Evolutionary conservation across 2,888 invertebrate genomes (phyloP).

Genomic region (Chrysolina americana): DNA sequence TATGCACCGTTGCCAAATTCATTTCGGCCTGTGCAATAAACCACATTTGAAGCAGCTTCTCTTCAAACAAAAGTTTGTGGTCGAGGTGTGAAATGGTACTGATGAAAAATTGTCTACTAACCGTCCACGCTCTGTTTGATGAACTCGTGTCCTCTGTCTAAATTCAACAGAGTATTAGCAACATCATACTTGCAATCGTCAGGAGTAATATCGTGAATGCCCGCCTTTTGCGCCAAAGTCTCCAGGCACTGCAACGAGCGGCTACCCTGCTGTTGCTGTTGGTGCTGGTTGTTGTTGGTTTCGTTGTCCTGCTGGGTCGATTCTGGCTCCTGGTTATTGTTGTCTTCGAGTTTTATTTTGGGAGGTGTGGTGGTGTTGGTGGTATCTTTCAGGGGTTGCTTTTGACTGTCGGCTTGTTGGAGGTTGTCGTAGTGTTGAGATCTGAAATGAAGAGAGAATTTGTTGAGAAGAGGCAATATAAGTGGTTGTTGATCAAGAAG

Average conservation of each 20-base stretch:
- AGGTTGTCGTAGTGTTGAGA: conserved; percentile 76
- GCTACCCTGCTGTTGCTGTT: conserved; percentile 54
- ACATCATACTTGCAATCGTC: conserved; percentile 82
- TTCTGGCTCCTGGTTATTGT: conserved; percentile 63
- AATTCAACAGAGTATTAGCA: conserved; percentile 76
- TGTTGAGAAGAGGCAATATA: neutral
- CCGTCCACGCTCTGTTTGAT: conserved; percentile 57
- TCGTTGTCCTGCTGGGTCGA: conserved; percentile 63
- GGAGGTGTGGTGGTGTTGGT: conserved; percentile 63
- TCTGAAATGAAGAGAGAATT: conserved; percentile 65
- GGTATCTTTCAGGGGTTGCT: conserved; percentile 68
- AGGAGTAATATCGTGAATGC: conserved; percentile 75
- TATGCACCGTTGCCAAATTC: too few species aligned
- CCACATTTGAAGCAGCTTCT: too few species aligned
- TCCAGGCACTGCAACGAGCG: conserved; percentile 79
- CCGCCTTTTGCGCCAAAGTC: conserved; percentile 81
- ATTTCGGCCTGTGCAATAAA: too few species aligned
- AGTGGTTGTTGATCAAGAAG: too few species aligned
- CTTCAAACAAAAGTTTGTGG: too few species aligned
- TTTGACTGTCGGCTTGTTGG: conserved; percentile 71
- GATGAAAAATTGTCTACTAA: conserved; percentile 22
- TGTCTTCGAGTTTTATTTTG: conserved; percentile 59
- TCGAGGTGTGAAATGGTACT: too few species aligned
- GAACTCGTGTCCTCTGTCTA: conserved; percentile 73
- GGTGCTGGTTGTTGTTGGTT: conserved; percentile 40